phyloP scores from a whole-genome alignment of 2,113 vertebrate species.

The Dasyprocta punctata region DNA sequence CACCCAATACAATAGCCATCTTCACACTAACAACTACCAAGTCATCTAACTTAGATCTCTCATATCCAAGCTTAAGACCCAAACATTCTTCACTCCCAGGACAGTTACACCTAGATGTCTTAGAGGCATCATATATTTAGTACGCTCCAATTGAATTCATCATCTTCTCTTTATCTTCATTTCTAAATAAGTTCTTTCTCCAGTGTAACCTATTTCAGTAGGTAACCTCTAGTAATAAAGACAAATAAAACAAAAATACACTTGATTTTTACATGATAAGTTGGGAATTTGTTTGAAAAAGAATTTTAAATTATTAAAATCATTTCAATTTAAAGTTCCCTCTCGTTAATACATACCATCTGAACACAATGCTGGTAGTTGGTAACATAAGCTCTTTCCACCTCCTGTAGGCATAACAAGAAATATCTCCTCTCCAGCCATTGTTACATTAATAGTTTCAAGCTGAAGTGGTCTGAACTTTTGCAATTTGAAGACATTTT shows the following conservation, averaged over 20 bases:
- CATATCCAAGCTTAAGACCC: neutral
- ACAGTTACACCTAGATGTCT: neutral
- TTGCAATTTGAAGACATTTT: constrained; percentile 89
- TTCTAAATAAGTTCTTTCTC: neutral
- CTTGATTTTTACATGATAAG: neutral
- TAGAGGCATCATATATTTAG: neutral
- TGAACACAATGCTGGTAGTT: constrained; percentile 95
- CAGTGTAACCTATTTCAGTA: neutral
- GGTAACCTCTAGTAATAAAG: neutral
- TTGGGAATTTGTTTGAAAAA: constrained; percentile 24
- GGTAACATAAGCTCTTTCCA: constrained; percentile 98
- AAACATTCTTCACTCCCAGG: neutral
- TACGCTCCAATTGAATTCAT: neutral
- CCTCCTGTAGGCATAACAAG: constrained; percentile 98
- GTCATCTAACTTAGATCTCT: neutral
- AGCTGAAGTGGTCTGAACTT: constrained; percentile 93
- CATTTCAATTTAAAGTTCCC: neutral
- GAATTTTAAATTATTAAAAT: constrained; percentile 19
- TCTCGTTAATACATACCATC: constrained; percentile 86
- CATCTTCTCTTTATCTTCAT: neutral
- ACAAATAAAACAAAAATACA: neutral
- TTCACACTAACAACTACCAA: neutral
- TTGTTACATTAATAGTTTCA: constrained; percentile 93
- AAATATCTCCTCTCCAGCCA: constrained; percentile 94
- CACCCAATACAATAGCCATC: too few species aligned